Conservation (phyloP, 2,113 vertebrate species). For the Chiloscyllium plagiosum region DNA sequence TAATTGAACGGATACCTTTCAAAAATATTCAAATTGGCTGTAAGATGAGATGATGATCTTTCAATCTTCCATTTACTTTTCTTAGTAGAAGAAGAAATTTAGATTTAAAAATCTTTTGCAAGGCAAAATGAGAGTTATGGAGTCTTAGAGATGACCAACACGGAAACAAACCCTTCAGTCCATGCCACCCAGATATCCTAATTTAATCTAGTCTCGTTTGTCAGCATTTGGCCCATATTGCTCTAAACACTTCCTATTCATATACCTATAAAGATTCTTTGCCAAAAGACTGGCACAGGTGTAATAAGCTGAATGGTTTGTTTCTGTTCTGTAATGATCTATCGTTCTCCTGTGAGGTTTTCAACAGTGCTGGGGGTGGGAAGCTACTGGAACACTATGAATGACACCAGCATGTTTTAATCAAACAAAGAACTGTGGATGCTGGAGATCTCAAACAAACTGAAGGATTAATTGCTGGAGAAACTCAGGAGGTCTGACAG, state of each 20-base stretch:
- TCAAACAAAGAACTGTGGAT: too few relatives aligned
- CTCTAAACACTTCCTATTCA: too few relatives aligned
- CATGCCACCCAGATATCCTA: too few relatives aligned
- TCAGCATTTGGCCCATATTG: too few relatives aligned
- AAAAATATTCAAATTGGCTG: not conserved
- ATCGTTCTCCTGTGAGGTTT: not conserved
- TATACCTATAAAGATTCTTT: too few relatives aligned
- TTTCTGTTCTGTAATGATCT: not conserved
- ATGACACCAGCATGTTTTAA: too few relatives aligned
- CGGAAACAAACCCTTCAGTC: too few relatives aligned
- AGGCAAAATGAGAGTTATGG: not conserved
- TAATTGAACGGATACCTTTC: not conserved
- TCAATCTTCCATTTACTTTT: not conserved
- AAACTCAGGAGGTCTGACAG: too few relatives aligned
- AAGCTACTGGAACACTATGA: not conserved
- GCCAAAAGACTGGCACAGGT: not conserved
- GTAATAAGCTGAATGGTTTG: not conserved
- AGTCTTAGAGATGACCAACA: not conserved
- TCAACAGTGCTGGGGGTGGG: not conserved
- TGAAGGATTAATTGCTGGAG: too few relatives aligned
- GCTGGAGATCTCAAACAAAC: too few relatives aligned
- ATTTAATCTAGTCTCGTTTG: too few relatives aligned
- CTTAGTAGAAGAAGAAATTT: not conserved
- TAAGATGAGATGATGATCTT: not conserved
- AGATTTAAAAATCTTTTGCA: not conserved